phyloP scores from a whole-genome alignment of 2,113 vertebrate species.

The Amphiprion percula region DNA sequence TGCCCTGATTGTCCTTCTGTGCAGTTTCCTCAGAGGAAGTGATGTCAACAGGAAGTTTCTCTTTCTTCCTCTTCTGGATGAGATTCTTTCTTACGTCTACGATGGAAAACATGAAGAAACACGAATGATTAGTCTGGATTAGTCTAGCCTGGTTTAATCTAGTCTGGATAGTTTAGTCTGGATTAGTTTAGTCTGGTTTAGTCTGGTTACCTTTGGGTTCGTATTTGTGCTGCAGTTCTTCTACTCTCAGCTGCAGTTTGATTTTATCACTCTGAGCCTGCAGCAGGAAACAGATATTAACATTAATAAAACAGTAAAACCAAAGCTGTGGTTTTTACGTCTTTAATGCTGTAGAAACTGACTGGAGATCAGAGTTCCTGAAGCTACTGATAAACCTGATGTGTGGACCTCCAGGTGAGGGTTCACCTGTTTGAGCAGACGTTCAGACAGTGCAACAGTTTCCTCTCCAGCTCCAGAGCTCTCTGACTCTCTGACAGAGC shows the following conservation, averaged over 20 bases:
- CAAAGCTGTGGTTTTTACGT: too few relatives aligned
- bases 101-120: not conserved
- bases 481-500: slow-evolving; percentile 95
- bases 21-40: not conserved
- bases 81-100: slow-evolving; percentile 82
- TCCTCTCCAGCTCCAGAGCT: slow-evolving; percentile 93
- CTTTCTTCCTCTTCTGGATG: slow-evolving; percentile 85
- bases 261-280: slow-evolving; percentile 90
- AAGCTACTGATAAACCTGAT: too few relatives aligned
- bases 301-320: too few relatives aligned
- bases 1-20: not conserved
- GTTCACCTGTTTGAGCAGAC: slow-evolving; percentile 86
- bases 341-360: not conserved
- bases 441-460: slow-evolving; percentile 91
- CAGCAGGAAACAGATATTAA: not conserved
- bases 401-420: too few relatives aligned
- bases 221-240: slow-evolving; percentile 93
- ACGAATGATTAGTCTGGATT: fast-evolving
- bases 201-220: slow-evolving; percentile 89
- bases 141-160: too few relatives aligned
- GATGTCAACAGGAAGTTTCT: slow-evolving; percentile 85
- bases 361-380: too few relatives aligned
- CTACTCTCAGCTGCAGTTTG: slow-evolving; percentile 89
- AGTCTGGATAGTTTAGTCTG: too few relatives aligned
- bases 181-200: too few relatives aligned